Evolutionary conservation across 2,113 vertebrate genomes (phyloP).

Genomic region (Myxocyprinus asiaticus): DNA sequence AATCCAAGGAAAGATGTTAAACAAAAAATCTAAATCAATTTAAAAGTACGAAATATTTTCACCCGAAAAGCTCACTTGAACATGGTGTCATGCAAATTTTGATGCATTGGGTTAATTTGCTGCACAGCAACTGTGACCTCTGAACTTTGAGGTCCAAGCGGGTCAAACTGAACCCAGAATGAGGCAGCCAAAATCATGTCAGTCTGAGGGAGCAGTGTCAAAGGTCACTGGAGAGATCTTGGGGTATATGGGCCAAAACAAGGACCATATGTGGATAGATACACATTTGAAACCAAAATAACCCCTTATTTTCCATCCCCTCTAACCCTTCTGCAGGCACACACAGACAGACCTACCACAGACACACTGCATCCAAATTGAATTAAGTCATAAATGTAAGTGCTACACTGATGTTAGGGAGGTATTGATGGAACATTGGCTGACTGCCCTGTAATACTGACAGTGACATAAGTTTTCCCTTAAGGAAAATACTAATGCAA

Average conservation of each 20-base stretch:
- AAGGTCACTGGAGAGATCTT: conserved; percentile 71
- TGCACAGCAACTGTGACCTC: conserved; percentile 74
- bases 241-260: conserved; percentile 71
- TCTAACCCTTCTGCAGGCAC: conserved; percentile 30
- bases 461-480: conserved; percentile 78
- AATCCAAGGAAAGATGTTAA: conserved; percentile 42
- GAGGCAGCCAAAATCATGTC: conserved; percentile 78
- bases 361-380: conserved; percentile 68
- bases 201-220: conserved; percentile 74
- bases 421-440: conserved; percentile 72
- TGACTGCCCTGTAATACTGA: conserved; percentile 66
- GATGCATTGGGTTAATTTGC: conserved; percentile 85
- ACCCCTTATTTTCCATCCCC: conserved; percentile 64
- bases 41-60: conserved; percentile 59
- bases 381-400: conserved; percentile 72
- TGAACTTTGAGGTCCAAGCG: conserved; percentile 67
- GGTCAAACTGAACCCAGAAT: conserved; percentile 70
- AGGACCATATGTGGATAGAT: conserved; percentile 79
- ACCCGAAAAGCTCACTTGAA: conserved; percentile 62
- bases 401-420: conserved; percentile 52
- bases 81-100: conserved; percentile 79
- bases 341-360: conserved; percentile 62
- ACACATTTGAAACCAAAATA: conserved; percentile 76
- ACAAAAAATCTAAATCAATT: conserved; percentile 43
- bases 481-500: conserved; percentile 75